Evolutionary conservation across 2,888 invertebrate species (phyloP).

Genomic region (Unio delphinus): DNA sequence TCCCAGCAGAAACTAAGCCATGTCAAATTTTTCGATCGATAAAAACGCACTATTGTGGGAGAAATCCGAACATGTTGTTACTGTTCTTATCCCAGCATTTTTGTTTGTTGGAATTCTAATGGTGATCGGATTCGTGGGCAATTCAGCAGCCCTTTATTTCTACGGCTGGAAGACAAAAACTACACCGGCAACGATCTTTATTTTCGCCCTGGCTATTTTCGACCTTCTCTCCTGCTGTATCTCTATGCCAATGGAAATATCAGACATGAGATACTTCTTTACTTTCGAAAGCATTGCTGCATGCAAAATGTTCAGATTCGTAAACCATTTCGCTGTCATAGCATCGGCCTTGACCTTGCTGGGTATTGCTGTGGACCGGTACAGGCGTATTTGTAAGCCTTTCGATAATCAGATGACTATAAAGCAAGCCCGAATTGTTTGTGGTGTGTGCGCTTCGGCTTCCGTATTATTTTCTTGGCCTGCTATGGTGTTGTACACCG

Average conservation of each 20-base stretch:
- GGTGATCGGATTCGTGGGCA: slow-evolving; percentile 49
- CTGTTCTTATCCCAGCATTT: slow-evolving; percentile 46
- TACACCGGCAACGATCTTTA: slow-evolving; percentile 53
- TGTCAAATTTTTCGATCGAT: too few relatives aligned
- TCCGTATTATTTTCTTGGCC: slow-evolving; percentile 41
- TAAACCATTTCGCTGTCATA: slow-evolving; percentile 48
- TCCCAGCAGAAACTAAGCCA: too few relatives aligned
- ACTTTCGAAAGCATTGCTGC: slow-evolving; percentile 41
- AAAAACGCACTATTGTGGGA: too few relatives aligned
- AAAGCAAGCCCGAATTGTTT: slow-evolving; percentile 34
- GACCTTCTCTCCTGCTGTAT: slow-evolving; percentile 52
- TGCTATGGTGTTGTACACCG: slow-evolving; percentile 45
- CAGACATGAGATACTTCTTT: slow-evolving; percentile 46
- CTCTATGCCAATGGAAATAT: slow-evolving; percentile 54
- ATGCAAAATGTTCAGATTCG: slow-evolving; percentile 47
- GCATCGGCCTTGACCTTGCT: slow-evolving; percentile 48
- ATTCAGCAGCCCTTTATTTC: slow-evolving; percentile 45
- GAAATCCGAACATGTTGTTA: slow-evolving; percentile 32
- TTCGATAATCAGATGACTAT: slow-evolving; percentile 48
- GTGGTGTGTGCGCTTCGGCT: slow-evolving; percentile 17
- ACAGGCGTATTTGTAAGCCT: slow-evolving; percentile 54
- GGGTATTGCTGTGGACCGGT: slow-evolving; percentile 54
- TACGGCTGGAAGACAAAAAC: slow-evolving; percentile 51
- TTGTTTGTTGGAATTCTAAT: slow-evolving; percentile 42
- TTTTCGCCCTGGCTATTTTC: slow-evolving; percentile 49